Conservation (phyloP, 2,797 vertebrate species). For the Acrossocheilus fasciatus region DNA sequence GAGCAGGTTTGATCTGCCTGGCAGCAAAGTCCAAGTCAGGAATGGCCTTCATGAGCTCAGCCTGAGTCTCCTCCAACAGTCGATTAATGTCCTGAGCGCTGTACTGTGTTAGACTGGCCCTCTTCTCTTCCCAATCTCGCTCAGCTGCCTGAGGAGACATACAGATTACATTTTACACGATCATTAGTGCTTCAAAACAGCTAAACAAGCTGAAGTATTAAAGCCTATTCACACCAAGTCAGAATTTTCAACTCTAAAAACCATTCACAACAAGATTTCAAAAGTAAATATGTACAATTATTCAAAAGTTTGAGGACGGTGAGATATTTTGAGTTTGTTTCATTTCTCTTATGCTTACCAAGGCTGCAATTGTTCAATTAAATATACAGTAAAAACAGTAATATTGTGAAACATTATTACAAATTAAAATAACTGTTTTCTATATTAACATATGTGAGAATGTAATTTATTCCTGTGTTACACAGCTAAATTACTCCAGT, state of each 20-base stretch:
- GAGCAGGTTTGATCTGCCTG: conserved; percentile 85
- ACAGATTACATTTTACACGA: neutral
- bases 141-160: conserved; percentile 86
- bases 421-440: neutral
- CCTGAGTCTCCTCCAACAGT: conserved; percentile 96
- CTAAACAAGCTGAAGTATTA: neutral
- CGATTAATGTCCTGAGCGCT: conserved; percentile 98
- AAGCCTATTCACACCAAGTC: neutral
- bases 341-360: neutral
- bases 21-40: conserved; percentile 96
- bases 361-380: neutral
- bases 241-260: neutral
- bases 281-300: neutral
- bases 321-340: neutral
- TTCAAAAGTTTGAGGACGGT: neutral
- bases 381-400: neutral
- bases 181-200: neutral
- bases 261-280: neutral
- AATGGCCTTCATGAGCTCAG: conserved; percentile 97
- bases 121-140: conserved; percentile 98
- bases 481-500: neutral
- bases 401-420: neutral
- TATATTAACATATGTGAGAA: neutral
- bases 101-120: conserved; percentile 94
- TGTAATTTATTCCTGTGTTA: neutral